phyloP scores from a whole-genome alignment of 2,113 vertebrate species.

The Pogona vitticeps region DNA sequence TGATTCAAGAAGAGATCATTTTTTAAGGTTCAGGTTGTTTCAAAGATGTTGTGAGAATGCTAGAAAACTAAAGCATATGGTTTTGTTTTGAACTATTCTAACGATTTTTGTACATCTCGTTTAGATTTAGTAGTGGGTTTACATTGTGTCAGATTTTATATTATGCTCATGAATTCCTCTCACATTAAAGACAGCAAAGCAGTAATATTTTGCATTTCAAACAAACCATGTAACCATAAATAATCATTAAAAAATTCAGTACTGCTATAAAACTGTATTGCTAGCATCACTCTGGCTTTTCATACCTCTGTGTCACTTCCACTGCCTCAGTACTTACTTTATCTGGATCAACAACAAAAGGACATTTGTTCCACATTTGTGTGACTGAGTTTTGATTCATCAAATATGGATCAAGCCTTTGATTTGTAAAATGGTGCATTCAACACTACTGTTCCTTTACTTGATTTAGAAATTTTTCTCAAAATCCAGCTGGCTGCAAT shows the following conservation, averaged over 20 bases:
- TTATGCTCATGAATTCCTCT: neutral
- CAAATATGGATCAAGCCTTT: slow-evolving; percentile 38
- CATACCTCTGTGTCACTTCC: neutral
- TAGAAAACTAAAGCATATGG: neutral
- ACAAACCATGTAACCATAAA: neutral
- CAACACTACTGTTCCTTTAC: slow-evolving; percentile 2
- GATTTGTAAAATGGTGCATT: neutral
- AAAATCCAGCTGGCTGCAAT: slow-evolving; percentile 19
- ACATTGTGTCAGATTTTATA: neutral
- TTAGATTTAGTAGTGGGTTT: neutral
- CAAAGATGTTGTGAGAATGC: neutral
- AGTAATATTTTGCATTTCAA: neutral
- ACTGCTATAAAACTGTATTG: neutral
- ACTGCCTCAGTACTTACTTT: neutral
- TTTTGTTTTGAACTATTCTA: neutral
- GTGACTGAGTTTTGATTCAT: neutral
- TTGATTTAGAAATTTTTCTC: slow-evolving; percentile 5
- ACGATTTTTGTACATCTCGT: neutral
- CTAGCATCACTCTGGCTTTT: neutral
- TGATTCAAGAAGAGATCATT: too few relatives aligned
- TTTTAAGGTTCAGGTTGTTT: too few relatives aligned
- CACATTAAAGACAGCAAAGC: neutral
- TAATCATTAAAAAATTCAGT: neutral
- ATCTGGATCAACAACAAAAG: neutral
- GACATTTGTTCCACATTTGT: neutral